Evolutionary conservation across 2,888 invertebrate species (phyloP), one percentile per base, ranked within the genome.

Genomic region (Synanthedon tipuliformis): DNA sequence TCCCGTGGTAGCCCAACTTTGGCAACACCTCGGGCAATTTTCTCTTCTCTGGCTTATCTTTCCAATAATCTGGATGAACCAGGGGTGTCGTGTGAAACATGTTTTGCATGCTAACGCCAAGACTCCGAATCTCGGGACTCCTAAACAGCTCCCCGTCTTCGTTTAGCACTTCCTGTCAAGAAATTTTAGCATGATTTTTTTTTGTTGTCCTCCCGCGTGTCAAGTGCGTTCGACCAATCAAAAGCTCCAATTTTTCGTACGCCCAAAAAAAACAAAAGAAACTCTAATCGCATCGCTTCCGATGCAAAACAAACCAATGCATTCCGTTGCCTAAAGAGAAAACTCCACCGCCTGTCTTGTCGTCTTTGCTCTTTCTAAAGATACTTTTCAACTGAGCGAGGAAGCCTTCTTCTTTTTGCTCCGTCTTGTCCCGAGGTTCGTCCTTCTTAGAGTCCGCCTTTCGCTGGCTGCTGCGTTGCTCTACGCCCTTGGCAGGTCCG

Each of bases 181-280:
- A 75, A 81, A 82, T 57, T 60, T 67, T 64, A 57, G 34, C 11
- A 18, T 49, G 4, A 23, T 49, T 18, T 34, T 27, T 18, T 27
- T 57, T 59, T 64, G 63, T 58, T 54, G 48, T 54, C 49, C 48
- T 51, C 48, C 49, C 4, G 15, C 4, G 16, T 16, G 52, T 41
- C 52, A 50, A 80, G 81, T 83, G 85, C 84, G 83, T 80, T 83
- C 70, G 83, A 84, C 83, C 81, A 81, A 80, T 18, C 23, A 34
- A 34, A 34, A 34, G 10, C 34, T 34, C 34, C 34, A 34, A 34
- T 34, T 34, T 23, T 34, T 34, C 34, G 34, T 34, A 34, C 7
- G 34, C 34, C 34, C 34, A 34, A 34, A 34, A 34, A 34, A 34
- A 10, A 34, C 34, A 2, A 34, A 10, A 8, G 8, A 10, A 34